Base-by-base conservation (phyloP, 2,888 invertebrate species). In the Elysia crispata region DNA sequence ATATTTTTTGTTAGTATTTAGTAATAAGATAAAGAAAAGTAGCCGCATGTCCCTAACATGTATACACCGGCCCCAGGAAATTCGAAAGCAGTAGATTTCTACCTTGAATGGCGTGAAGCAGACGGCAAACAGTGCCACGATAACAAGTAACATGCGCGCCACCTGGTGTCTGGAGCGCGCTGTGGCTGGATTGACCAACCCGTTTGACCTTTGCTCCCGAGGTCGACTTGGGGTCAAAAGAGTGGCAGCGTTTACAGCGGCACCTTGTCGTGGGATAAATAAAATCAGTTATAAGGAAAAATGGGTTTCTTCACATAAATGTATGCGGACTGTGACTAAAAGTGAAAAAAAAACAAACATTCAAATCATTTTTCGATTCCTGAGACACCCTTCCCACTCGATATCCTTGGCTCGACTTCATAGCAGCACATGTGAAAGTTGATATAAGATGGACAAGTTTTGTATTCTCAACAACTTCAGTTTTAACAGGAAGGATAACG, bases 51-150 rank as follows among this genome's bases (percentile, higher is more conserved):
- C 13, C 18, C 15, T 54, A 15, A 54, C 15, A 54, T 15, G 18
- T 18, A 54, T 54, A 54, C 13, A 15, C 15, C 18, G 13, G 13
- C 54, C 54, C 13, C 18, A 18, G 54, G 13, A 54, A 54, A 13
- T 13, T 54, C 15, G 13, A 54, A 54, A 54, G 18, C 54, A 54
- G 18, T 18, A 54, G 13, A 18, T 54, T 15, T 15, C 54, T 8
- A 76, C 57, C 77, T 77, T 66, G 11, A 97, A 97, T 0, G 97
- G 97, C 82, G 97, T 92, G 50, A 98, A 93, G 90, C 97, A 97
- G 77, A 97, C 93, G 92, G 98, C 98, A 92, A 98, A 98, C 73
- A 96, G 96, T 33, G 96, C 91, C 0, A 88, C 86, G n/a, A 87
- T 85, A 50, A 84, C 81, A 5, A 86, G 84, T 69, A 88, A 83